phyloP scores from a whole-genome alignment of 2,113 vertebrate genomes.

The Anhinga anhinga region DNA sequence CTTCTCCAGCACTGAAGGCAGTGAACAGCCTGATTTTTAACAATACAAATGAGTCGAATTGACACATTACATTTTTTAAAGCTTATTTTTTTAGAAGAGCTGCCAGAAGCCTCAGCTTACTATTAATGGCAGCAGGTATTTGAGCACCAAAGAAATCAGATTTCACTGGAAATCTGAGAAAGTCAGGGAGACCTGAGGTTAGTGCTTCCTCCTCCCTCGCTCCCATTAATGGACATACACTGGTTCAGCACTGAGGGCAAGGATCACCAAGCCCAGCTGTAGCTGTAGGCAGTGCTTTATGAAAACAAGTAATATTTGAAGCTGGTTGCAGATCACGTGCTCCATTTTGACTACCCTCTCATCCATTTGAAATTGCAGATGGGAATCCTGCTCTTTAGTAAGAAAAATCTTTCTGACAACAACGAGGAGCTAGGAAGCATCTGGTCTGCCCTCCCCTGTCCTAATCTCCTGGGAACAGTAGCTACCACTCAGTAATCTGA shows the following conservation, averaged over 20 bases:
- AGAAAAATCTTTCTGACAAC: background rate
- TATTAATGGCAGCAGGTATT: background rate
- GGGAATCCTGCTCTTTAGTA: background rate
- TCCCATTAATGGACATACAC: accelerated
- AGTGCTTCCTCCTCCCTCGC: accelerated
- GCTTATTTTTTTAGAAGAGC: background rate
- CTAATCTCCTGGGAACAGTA: constrained; percentile 8
- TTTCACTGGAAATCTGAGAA: background rate
- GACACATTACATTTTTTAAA: background rate
- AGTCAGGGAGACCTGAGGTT: background rate
- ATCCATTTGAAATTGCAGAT: background rate
- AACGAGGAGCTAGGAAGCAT: constrained; percentile 1
- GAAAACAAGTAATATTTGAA: background rate
- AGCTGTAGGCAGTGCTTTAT: background rate
- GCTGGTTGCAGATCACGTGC: background rate
- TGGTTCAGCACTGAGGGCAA: background rate
- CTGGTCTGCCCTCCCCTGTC: background rate
- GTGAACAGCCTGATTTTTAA: background rate
- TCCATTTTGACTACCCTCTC: background rate
- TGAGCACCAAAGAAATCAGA: background rate
- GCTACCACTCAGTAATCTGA: constrained; percentile 7
- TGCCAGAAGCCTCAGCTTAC: background rate
- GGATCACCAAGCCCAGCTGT: background rate
- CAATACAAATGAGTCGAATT: background rate
- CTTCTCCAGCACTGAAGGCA: background rate